phyloP scores from a whole-genome alignment of 2,888 invertebrate genomes.

The Andrena bicolor region DNA sequence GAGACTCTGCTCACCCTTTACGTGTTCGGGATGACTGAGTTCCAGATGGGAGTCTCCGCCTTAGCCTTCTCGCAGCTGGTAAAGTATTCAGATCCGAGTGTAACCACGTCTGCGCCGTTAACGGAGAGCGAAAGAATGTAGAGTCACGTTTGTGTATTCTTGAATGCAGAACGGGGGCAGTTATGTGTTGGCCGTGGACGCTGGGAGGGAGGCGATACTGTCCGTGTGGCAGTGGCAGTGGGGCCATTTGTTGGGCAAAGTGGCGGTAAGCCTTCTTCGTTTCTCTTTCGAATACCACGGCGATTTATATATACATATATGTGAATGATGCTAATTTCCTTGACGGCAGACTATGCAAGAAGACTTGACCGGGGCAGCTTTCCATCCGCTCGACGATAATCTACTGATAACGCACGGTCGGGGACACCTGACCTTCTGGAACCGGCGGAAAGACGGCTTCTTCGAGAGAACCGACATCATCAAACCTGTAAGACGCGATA shows the following conservation, averaged over 20 bases:
- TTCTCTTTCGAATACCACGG: neutral
- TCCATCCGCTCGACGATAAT: conserved; percentile 96
- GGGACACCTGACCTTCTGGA: conserved; percentile 97
- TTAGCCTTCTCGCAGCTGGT: conserved; percentile 96
- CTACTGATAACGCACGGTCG: conserved; percentile 96
- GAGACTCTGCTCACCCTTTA: conserved; percentile 95
- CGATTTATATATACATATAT: neutral
- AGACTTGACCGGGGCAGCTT: conserved; percentile 94
- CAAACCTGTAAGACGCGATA: conserved; percentile 88
- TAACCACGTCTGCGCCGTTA: neutral
- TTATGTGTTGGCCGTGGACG: conserved; percentile 95
- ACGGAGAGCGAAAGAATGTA: neutral
- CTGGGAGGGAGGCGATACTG: conserved; percentile 94
- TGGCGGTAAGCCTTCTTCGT: conserved; percentile 90
- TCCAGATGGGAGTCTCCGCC: conserved; percentile 94
- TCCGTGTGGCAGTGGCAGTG: conserved; percentile 99
- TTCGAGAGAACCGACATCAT: conserved; percentile 96
- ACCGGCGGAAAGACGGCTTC: conserved; percentile 95
- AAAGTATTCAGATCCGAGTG: conserved; percentile 72
- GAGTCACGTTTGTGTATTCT: neutral
- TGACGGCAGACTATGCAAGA: conserved; percentile 93
- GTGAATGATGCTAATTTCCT: neutral
- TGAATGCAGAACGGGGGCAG: conserved; percentile 93
- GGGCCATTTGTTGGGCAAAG: conserved; percentile 96
- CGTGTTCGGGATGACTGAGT: conserved; percentile 96